phyloP scores from a whole-genome alignment of 2,888 invertebrate species.

The Drosophila subquinaria region DNA sequence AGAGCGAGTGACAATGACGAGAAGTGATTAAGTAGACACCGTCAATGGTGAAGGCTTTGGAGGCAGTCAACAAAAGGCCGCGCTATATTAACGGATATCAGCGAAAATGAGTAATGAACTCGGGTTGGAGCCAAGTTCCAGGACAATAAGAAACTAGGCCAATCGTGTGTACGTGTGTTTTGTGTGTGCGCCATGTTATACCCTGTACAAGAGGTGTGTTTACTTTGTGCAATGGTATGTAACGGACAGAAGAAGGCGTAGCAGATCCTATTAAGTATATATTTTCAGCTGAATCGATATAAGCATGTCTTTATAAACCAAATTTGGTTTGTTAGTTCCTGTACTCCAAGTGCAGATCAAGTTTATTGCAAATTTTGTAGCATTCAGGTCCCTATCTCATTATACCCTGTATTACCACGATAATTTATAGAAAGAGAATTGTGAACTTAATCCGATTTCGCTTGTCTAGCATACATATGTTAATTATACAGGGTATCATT shows the following conservation, averaged over 20 bases:
- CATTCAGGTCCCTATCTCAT: too few species aligned
- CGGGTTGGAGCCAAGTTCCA: constrained; percentile 40
- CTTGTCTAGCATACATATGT: too few species aligned
- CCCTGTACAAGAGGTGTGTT: not conserved
- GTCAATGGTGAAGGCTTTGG: constrained; percentile 27
- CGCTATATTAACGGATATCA: constrained; percentile 72
- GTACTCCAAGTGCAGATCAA: too few species aligned
- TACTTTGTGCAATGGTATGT: not conserved
- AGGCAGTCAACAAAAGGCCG: constrained; percentile 33
- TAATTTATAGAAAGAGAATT: too few species aligned
- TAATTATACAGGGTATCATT: not conserved
- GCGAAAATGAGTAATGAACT: constrained; percentile 80
- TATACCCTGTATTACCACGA: too few species aligned
- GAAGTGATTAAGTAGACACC: constrained; percentile 72
- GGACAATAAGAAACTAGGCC: constrained; percentile 74
- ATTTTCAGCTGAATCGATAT: too few species aligned
- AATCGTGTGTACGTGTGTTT: constrained; percentile 30
- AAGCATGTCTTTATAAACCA: too few species aligned
- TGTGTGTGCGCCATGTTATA: constrained; percentile 36
- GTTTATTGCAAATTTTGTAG: too few species aligned
- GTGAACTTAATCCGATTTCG: too few species aligned
- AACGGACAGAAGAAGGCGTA: too few species aligned
- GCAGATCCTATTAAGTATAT: too few species aligned
- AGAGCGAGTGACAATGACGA: constrained; percentile 42
- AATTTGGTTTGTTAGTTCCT: too few species aligned